Conservation (phyloP, 2,888 invertebrate genomes). For the Dione vanillae region DNA sequence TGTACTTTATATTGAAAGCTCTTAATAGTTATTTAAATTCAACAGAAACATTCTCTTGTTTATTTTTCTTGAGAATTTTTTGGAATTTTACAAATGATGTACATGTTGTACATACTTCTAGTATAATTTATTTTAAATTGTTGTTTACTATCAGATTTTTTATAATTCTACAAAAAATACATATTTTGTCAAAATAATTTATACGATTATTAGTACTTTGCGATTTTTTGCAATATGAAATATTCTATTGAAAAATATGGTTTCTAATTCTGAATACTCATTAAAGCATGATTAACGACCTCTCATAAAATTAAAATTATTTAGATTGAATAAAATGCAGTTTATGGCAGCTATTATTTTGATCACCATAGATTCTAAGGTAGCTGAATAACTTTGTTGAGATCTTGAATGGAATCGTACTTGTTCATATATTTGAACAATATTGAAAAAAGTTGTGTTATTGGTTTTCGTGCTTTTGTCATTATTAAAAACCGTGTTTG, state of each 20-base stretch:
- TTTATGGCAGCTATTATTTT: constrained; percentile 4
- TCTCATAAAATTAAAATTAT: constrained; percentile 19
- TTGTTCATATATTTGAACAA: too few relatives aligned
- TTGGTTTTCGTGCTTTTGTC: too few relatives aligned
- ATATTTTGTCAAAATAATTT: background rate
- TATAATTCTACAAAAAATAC: background rate
- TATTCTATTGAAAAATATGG: constrained; percentile 10
- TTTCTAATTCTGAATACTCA: constrained; percentile 19
- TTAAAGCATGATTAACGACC: constrained; percentile 22
- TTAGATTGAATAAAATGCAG: constrained; percentile 19
- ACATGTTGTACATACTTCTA: too few relatives aligned
- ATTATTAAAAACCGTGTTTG: too few relatives aligned
- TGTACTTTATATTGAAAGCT: background rate
- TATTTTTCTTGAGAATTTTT: background rate
- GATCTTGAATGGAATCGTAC: too few relatives aligned
- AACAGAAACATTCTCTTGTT: constrained; percentile 2
- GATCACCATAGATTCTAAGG: constrained; percentile 4
- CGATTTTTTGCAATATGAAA: constrained; percentile 20
- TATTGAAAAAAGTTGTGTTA: too few relatives aligned
- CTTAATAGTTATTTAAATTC: constrained; percentile 3
- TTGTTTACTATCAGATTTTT: background rate
- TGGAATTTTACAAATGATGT: background rate
- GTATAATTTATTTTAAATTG: background rate
- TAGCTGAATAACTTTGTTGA: too few relatives aligned
- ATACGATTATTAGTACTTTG: background rate